Percentiles rank a stretch among this genome's conserved stretches.
phyloP scores from a whole-genome alignment of 2,113 vertebrate genomes.

The Bufo gargarizans region DNA sequence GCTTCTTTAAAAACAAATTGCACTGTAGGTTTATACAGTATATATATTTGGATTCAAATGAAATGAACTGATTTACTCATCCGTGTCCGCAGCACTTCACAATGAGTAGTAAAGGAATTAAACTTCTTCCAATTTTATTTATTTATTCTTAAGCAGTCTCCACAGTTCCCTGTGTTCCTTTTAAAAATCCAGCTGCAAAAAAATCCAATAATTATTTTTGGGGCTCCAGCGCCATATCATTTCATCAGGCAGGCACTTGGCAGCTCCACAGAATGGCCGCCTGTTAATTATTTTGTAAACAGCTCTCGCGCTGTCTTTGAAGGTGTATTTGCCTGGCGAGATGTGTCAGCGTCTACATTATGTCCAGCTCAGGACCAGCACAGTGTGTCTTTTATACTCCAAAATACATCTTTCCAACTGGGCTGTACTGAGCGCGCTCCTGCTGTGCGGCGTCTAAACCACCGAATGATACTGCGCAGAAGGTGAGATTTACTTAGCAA shows the following conservation, averaged over 20 bases:
- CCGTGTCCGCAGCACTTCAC: too few relatives aligned
- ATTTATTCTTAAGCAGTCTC: slow-evolving; percentile 13
- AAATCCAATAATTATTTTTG: slow-evolving; percentile 53
- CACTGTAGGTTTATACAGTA: too few relatives aligned
- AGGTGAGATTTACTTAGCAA: slow-evolving; percentile 26
- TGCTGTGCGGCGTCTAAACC: background rate
- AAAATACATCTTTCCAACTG: slow-evolving; percentile 27
- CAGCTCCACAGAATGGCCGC: slow-evolving; percentile 35
- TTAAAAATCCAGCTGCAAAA: slow-evolving; percentile 32
- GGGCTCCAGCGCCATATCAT: slow-evolving; percentile 20
- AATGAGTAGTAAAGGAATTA: background rate
- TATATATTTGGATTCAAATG: too few relatives aligned
- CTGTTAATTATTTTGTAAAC: slow-evolving; percentile 57
- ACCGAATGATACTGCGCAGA: slow-evolving; percentile 17
- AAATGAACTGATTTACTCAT: too few relatives aligned
- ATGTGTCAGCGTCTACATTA: slow-evolving; percentile 30
- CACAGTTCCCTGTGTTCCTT: background rate
- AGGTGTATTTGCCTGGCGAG: slow-evolving; percentile 41
- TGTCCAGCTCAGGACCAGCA: slow-evolving; percentile 23
- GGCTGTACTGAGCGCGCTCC: background rate
- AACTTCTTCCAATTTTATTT: background rate
- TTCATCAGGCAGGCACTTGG: slow-evolving; percentile 49
- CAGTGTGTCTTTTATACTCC: slow-evolving; percentile 38
- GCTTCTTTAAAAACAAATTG: too few relatives aligned
- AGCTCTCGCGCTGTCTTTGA: slow-evolving; percentile 42